Conservation (phyloP, 2,888 invertebrate genomes). For the Chrysolina americana region DNA sequence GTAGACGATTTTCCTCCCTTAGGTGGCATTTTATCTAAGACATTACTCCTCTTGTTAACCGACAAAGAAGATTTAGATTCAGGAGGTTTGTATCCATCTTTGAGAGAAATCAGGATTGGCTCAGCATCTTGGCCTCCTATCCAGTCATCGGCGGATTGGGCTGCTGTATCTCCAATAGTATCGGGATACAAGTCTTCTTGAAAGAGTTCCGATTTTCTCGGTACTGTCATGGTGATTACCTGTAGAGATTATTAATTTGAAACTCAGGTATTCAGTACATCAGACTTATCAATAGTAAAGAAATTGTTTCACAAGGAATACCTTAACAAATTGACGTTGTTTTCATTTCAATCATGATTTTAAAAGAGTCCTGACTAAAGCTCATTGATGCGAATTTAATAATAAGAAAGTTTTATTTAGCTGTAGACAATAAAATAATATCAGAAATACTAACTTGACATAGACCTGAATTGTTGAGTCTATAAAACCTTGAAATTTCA, state of each 20-base stretch:
- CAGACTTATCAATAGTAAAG: too few relatives aligned
- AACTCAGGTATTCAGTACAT: not conserved
- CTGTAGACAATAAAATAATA: too few relatives aligned
- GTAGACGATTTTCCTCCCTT: slow-evolving; percentile 65
- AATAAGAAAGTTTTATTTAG: too few relatives aligned
- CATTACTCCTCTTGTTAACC: slow-evolving; percentile 83
- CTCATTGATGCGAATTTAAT: too few relatives aligned
- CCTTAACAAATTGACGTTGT: too few relatives aligned
- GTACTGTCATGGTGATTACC: slow-evolving; percentile 97
- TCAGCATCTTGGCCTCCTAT: slow-evolving; percentile 90
- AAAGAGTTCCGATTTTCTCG: slow-evolving; percentile 96
- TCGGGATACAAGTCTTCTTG: slow-evolving; percentile 98
- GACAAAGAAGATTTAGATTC: slow-evolving; percentile 82
- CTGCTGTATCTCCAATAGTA: slow-evolving; percentile 91
- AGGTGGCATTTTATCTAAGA: slow-evolving; percentile 79
- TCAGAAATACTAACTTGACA: slow-evolving; percentile 79
- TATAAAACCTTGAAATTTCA: slow-evolving; percentile 96
- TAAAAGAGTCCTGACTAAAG: too few relatives aligned
- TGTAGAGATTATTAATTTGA: slow-evolving; percentile 50
- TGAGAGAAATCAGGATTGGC: slow-evolving; percentile 91
- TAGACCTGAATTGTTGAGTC: slow-evolving; percentile 93
- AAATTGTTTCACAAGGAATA: too few relatives aligned
- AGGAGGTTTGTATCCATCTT: slow-evolving; percentile 81
- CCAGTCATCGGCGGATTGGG: slow-evolving; percentile 94
- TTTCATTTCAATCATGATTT: too few relatives aligned